Evolutionary conservation across 2,888 invertebrate genomes (phyloP).

Genomic region (Leucania comma): DNA sequence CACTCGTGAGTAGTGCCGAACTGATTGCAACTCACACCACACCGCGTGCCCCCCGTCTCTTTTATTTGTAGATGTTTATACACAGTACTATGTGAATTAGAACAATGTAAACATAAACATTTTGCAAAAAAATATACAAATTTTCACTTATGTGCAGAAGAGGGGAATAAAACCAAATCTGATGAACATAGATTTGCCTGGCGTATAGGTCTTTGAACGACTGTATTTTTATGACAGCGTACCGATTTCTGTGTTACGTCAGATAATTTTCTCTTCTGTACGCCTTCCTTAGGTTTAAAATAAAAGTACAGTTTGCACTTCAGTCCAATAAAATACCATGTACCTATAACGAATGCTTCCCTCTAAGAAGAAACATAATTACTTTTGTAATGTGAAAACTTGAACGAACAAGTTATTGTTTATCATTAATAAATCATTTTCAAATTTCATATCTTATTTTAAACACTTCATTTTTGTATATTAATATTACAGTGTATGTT

Average conservation of each 20-base stretch:
- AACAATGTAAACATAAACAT: constrained; percentile 58
- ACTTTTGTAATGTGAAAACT: constrained; percentile 15
- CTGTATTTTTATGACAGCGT: constrained; percentile 46
- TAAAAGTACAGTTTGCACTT: constrained; percentile 16
- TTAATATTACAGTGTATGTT: neutral
- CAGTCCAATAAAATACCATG: constrained; percentile 1
- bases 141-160: constrained; percentile 31
- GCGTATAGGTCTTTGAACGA: constrained; percentile 57
- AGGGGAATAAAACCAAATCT: constrained; percentile 34
- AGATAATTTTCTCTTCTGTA: constrained; percentile 46
- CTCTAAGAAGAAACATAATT: constrained; percentile 5
- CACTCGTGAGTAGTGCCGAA: constrained; percentile 88
- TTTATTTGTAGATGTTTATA: constrained; percentile 59
- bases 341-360: constrained; percentile 10
- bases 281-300: neutral
- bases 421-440: constrained; percentile 4
- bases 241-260: constrained; percentile 47
- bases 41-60: constrained; percentile 74
- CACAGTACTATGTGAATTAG: constrained; percentile 65
- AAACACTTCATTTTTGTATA: constrained; percentile 9
- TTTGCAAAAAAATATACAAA: neutral
- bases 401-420: neutral
- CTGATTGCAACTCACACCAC: constrained; percentile 73
- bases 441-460: neutral
- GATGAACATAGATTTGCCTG: constrained; percentile 32